These are phyloP conservation scores for Progne subis DNA, from an alignment of 2,113 vertebrate genomes.

Conservation along the genomic window DNA sequence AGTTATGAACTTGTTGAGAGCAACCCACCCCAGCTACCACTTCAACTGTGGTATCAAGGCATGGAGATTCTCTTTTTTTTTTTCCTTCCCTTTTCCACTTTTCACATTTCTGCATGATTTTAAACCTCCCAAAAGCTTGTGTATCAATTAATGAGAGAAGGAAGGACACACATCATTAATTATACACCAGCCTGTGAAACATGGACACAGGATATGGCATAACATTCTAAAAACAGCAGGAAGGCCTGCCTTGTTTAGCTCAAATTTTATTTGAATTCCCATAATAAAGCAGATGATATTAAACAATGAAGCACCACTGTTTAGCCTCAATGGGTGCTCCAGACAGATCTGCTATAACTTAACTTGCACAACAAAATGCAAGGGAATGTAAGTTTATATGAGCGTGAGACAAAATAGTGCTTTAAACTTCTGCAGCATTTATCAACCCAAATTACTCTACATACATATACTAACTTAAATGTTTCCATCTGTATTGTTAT, in stretches of 20 bases:
- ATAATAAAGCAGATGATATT: slow-evolving; percentile 3
- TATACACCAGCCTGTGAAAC: neutral
- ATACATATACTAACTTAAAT: neutral
- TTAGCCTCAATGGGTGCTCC: neutral
- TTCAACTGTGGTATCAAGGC: neutral
- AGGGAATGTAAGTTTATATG: neutral
- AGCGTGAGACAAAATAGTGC: neutral
- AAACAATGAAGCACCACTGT: neutral
- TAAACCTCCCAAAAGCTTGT: slow-evolving; percentile 8
- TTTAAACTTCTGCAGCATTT: neutral
- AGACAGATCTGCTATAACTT: neutral
- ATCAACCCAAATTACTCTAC: neutral
- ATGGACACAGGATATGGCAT: neutral
- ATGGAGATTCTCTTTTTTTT: neutral
- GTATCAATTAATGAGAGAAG: slow-evolving; percentile 16
- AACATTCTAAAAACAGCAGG: neutral
- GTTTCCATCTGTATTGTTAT: neutral
- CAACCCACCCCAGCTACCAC: rapidly evolving
- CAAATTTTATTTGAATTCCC: slow-evolving; percentile 25
- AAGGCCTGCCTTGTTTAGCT: neutral
- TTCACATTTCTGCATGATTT: slow-evolving; percentile 10
- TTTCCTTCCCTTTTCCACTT: neutral
- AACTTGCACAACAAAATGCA: neutral
- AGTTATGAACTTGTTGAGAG: neutral
- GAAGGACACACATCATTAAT: slow-evolving; percentile 22